Evolutionary conservation across 2,797 vertebrate species (phyloP).

Genomic region (Brotula barbata): DNA sequence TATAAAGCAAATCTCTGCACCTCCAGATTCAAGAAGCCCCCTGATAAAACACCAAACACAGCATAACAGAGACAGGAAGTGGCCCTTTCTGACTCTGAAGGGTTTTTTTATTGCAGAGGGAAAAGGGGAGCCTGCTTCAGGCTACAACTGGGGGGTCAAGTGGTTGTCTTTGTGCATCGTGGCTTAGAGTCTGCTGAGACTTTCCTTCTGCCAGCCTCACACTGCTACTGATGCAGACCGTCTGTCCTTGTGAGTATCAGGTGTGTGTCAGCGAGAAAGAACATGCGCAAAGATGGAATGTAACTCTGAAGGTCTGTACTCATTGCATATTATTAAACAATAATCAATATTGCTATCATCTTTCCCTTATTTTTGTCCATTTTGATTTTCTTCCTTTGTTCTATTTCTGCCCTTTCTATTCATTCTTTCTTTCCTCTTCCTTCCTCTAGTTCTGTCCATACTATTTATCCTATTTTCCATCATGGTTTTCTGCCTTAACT

Average conservation of each 20-base stretch:
- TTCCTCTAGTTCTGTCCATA: no score
- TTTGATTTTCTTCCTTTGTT: no score
- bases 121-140: constrained; percentile 29
- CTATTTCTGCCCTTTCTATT: no score
- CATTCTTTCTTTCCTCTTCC: no score
- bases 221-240: constrained; percentile 14
- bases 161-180: constrained; percentile 46
- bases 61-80: constrained; percentile 17
- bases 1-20: constrained; percentile 3
- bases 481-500: no score
- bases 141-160: constrained; percentile 46
- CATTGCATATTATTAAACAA: no score
- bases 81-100: constrained; percentile 1
- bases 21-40: not conserved
- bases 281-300: constrained; percentile 24
- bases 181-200: constrained; percentile 46
- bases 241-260: constrained; percentile 35
- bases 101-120: constrained; percentile 5
- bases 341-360: no score
- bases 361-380: no score
- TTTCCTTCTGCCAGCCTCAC: constrained; percentile 35
- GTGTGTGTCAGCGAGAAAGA: not conserved
- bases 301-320: no score
- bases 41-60: not conserved
- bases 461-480: no score